phyloP scores from a whole-genome alignment of 2,888 invertebrate genomes.

The Linyphia triangularis region DNA sequence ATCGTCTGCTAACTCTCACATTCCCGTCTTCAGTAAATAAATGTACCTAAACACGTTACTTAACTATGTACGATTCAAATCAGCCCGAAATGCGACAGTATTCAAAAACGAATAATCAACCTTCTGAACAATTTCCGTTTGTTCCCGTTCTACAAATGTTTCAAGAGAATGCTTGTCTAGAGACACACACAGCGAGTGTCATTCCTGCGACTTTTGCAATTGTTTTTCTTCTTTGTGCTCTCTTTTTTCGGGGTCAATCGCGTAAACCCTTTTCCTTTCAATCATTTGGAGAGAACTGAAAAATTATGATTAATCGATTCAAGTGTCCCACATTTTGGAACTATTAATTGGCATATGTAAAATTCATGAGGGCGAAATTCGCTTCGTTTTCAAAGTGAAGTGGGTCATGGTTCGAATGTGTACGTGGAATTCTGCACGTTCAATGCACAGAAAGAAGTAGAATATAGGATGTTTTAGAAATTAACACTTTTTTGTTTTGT shows the following conservation, averaged over 20 bases:
- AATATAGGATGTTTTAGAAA: no score
- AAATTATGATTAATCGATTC: slow-evolving; percentile 56
- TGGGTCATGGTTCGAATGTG: slow-evolving; percentile 52
- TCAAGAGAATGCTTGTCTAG: no score
- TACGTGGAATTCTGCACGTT: slow-evolving; percentile 55
- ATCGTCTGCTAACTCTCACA: no score
- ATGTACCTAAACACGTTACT: no score
- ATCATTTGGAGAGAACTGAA: not conserved
- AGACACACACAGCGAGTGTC: no score
- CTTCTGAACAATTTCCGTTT: no score
- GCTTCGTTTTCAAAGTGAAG: not conserved
- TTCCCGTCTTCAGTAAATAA: no score
- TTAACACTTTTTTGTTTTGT: no score
- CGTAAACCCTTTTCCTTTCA: slow-evolving; percentile 33
- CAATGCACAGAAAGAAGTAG: not conserved
- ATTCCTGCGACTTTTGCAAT: not conserved
- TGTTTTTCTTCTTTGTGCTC: not conserved
- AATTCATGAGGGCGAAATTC: slow-evolving; percentile 50
- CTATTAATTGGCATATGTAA: slow-evolving; percentile 36
- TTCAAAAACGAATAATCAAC: no score
- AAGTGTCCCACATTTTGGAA: slow-evolving; percentile 37
- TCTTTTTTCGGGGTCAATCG: slow-evolving; percentile 11
- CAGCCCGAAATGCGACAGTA: no score
- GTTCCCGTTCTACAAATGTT: no score
- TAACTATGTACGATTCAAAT: no score